Evolutionary conservation across 1,140 invertebrate species (phyloP), one percentile per base, ranked within the genome.

Genomic region (Homalodisca vitripennis): DNA sequence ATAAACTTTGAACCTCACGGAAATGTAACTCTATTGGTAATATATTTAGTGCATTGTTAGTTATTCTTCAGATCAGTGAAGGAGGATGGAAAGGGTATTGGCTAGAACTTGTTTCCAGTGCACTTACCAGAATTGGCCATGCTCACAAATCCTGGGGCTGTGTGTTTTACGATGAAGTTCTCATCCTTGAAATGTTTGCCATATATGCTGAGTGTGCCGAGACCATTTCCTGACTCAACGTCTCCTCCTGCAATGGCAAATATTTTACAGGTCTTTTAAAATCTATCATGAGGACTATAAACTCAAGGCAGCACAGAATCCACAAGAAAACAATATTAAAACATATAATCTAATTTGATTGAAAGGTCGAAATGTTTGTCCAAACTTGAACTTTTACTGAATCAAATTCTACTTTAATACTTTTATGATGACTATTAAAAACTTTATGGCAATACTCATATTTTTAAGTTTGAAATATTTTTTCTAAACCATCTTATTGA

Each of bases 171-270:
- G 63, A 89, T 88, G 78, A 98, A 93, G 78, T 95, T 96, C 81
- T 99, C 98, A 82, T 99, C 97, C 34, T 90, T 84, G 79, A 99
- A 99, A 73, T 87, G 87, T 67, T 92, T 88, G 1, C 97, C 97
- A 79, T 94, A 99, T 74, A 99, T 98, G 76, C 91, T 93, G 1
- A 88, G 84, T 0, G 89, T 89, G 1, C 92, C 92, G 22, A 83
- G 85, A 2, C 93, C 93, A 80, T 94, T 88, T 57, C 88, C 86
- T 70, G 85, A 85, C 2, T 92, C 80, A 51, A 94, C 85, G 79
- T 94, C 93, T 34, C 93, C 92, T 70, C 91, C 89, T 91, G 67
- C 41, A 69, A 51, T 20, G n/a, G n/a, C n/a, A n/a, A n/a, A n/a
- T n/a, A n/a, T n/a, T n/a, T n/a, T n/a, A n/a, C n/a, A n/a, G n/a